A percentile compares a stretch with the other conserved stretches of the same genome.
Conservation (phyloP, 2,113 vertebrate species). For the Pelusios castaneus region DNA sequence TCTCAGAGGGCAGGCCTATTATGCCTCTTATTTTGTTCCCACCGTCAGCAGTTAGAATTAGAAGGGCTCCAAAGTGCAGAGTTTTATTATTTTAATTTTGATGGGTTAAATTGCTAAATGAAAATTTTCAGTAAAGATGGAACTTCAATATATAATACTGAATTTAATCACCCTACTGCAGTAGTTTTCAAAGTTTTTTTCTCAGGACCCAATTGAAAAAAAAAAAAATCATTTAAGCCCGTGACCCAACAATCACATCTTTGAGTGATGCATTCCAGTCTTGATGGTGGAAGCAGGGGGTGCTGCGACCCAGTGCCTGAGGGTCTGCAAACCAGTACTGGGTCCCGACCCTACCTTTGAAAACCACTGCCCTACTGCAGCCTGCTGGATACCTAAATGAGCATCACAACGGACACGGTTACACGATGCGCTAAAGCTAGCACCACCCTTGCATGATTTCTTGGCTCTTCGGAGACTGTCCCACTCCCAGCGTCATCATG, state of each 20-base stretch:
- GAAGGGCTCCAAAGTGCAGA: background rate
- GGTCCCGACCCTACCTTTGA: no score
- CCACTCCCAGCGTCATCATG: background rate
- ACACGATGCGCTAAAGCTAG: no score
- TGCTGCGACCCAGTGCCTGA: no score
- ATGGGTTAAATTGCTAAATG: constrained; percentile 4
- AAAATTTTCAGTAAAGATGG: background rate
- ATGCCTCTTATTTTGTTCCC: background rate
- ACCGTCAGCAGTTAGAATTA: background rate
- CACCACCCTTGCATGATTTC: background rate
- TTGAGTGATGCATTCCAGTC: no score
- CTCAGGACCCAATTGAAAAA: no score
- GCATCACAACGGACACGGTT: fast-evolving
- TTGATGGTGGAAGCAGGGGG: no score
- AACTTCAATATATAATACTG: background rate
- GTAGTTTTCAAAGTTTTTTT: no score
- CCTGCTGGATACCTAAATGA: constrained; percentile 28
- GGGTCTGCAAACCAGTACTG: no score
- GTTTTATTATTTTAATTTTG: background rate
- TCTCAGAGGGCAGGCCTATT: background rate
- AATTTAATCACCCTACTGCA: background rate
- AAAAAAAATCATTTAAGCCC: no score
- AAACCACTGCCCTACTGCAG: no score
- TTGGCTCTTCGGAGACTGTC: background rate
- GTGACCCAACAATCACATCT: no score